Conservation (phyloP, 2,797 vertebrate species). For the Muscicapa striata region DNA sequence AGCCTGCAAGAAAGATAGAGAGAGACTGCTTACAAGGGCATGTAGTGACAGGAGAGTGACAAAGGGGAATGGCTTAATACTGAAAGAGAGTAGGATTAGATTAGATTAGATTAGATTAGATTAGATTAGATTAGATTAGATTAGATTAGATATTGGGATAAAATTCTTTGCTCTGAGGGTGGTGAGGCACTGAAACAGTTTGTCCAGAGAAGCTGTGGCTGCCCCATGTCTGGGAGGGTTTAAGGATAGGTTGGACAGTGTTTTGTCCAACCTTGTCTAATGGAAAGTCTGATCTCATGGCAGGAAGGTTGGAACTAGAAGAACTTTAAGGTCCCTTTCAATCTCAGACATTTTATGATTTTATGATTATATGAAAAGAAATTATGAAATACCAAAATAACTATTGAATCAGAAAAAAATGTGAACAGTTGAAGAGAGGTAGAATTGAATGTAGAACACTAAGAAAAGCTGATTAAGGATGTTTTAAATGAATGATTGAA, state of each 20-base stretch:
- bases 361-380: neutral
- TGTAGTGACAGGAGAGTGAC: neutral
- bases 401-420: neutral
- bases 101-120: too few species aligned
- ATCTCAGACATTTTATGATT: neutral
- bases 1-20: neutral
- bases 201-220: neutral
- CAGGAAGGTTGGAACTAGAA: neutral
- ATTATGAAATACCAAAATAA: neutral
- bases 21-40: neutral
- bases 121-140: too few species aligned
- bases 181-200: neutral
- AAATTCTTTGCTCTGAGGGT: neutral
- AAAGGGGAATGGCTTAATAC: neutral
- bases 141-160: neutral
- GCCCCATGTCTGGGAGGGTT: neutral
- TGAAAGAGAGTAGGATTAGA: neutral
- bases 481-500: neutral
- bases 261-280: neutral
- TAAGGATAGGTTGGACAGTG: rapidly evolving
- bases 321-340: neutral
- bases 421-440: neutral
- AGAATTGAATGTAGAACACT: neutral
- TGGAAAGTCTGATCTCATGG: neutral
- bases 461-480: neutral